Conservation (phyloP, 2,113 vertebrate genomes). For the Planiliza haematocheilus region DNA sequence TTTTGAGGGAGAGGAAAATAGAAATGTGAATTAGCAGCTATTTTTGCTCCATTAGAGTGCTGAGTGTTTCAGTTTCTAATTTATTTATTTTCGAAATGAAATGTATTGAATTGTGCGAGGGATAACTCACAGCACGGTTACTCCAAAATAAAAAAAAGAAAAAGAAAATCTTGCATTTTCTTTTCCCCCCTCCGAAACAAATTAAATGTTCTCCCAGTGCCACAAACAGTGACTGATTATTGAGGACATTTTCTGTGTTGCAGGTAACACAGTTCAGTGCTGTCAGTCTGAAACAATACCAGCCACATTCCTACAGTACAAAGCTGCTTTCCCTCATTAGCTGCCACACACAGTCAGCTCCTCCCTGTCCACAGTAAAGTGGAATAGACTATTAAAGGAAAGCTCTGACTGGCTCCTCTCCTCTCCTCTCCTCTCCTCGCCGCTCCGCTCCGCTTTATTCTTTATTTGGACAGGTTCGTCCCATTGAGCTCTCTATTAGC, state of each 20-base stretch:
- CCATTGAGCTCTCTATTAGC: slow-evolving; percentile 78
- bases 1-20: slow-evolving; percentile 46
- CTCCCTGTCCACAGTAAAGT: slow-evolving; percentile 62
- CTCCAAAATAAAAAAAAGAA: no score
- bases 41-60: slow-evolving; percentile 63
- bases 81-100: slow-evolving; percentile 18
- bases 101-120: slow-evolving; percentile 33
- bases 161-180: background rate
- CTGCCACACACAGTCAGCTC: slow-evolving; percentile 60
- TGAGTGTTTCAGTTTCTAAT: slow-evolving; percentile 46
- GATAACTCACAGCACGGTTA: background rate
- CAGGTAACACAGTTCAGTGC: slow-evolving; percentile 18
- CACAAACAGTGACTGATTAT: background rate
- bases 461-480: slow-evolving; percentile 81
- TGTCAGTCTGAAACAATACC: slow-evolving; percentile 67
- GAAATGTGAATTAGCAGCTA: slow-evolving; percentile 70
- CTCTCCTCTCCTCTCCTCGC: slow-evolving; percentile 57
- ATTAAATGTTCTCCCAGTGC: slow-evolving; percentile 5
- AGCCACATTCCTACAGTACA: slow-evolving; percentile 60
- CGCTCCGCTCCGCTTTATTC: slow-evolving; percentile 66
- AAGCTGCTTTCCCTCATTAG: slow-evolving; percentile 69
- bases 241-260: slow-evolving; percentile 27
- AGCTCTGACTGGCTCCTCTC: slow-evolving; percentile 69
- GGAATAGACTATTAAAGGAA: slow-evolving; percentile 70
- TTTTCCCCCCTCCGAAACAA: slow-evolving; percentile 33